Percentiles rank a stretch among this genome's conserved stretches.
Evolutionary conservation across 2,113 vertebrate genomes (phyloP).

Genomic region (Stegostoma tigrinum): DNA sequence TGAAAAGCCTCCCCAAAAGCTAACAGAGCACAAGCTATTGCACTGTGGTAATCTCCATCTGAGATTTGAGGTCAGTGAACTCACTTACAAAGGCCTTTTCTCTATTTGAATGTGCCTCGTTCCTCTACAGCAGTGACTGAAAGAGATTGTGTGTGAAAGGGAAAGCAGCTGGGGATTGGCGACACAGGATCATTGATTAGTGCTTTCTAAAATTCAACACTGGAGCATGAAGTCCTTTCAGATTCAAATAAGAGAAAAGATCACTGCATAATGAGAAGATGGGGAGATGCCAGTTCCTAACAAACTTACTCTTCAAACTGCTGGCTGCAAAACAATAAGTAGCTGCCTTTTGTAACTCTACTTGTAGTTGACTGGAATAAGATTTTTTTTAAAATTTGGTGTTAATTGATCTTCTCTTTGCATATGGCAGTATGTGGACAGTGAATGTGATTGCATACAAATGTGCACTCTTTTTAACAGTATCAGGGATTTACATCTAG

Average conservation of each 20-base stretch:
- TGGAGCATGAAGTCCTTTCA: neutral
- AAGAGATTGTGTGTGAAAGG: neutral
- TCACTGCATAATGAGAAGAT: neutral
- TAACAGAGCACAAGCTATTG: neutral
- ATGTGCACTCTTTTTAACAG: neutral
- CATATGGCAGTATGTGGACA: neutral
- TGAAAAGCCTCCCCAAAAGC: neutral
- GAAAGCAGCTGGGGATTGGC: constrained; percentile 17
- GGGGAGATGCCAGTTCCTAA: neutral
- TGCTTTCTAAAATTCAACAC: neutral
- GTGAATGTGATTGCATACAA: neutral
- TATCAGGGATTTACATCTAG: neutral
- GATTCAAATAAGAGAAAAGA: neutral
- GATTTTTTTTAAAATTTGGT: too few relatives aligned
- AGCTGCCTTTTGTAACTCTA: neutral
- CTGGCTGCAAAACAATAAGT: neutral
- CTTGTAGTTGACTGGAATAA: neutral
- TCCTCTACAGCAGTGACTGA: neutral
- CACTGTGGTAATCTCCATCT: constrained; percentile 3
- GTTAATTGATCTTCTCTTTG: neutral
- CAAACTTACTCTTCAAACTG: neutral
- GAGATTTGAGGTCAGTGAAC: neutral
- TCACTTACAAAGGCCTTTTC: constrained; percentile 13
- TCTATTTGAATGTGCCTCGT: neutral
- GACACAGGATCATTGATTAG: neutral